phyloP scores from a whole-genome alignment of 2,888 invertebrate species.

The Xanthia icteritia region DNA sequence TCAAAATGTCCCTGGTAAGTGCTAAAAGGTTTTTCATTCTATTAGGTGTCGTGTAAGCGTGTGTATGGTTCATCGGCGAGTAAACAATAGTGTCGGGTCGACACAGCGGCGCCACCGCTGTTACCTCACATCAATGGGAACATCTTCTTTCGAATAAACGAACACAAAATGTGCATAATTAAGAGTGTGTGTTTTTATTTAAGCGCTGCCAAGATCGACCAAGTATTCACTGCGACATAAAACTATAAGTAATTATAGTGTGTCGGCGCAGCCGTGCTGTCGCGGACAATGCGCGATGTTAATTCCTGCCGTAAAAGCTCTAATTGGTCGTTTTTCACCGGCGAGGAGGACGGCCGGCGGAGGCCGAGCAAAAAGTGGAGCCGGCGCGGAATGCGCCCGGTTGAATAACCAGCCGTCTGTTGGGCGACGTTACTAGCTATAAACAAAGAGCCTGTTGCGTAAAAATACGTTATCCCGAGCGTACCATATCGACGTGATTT shows the following conservation, averaged over 20 bases:
- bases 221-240: constrained; percentile 70
- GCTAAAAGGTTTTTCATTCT: constrained; percentile 70
- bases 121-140: constrained; percentile 78
- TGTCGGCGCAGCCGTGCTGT: constrained; percentile 61
- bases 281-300: constrained; percentile 81
- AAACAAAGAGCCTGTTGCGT: constrained; percentile 89
- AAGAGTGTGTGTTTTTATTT: constrained; percentile 71
- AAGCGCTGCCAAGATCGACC: constrained; percentile 71
- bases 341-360: constrained; percentile 71
- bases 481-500: constrained; percentile 84
- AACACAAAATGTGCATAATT: constrained; percentile 76
- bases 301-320: constrained; percentile 87
- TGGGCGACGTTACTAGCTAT: constrained; percentile 80
- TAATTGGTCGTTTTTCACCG: constrained; percentile 85
- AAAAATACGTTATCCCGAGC: constrained; percentile 87
- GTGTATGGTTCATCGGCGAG: constrained; percentile 59
- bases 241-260: constrained; percentile 55
- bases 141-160: constrained; percentile 77
- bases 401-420: constrained; percentile 89
- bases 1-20: constrained; percentile 49
- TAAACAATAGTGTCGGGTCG: constrained; percentile 78
- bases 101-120: constrained; percentile 81
- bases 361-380: constrained; percentile 87
- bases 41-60: constrained; percentile 62
- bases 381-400: constrained; percentile 89